Conservation (phyloP, 2,797 vertebrate genomes). For the Carduelis carduelis region DNA sequence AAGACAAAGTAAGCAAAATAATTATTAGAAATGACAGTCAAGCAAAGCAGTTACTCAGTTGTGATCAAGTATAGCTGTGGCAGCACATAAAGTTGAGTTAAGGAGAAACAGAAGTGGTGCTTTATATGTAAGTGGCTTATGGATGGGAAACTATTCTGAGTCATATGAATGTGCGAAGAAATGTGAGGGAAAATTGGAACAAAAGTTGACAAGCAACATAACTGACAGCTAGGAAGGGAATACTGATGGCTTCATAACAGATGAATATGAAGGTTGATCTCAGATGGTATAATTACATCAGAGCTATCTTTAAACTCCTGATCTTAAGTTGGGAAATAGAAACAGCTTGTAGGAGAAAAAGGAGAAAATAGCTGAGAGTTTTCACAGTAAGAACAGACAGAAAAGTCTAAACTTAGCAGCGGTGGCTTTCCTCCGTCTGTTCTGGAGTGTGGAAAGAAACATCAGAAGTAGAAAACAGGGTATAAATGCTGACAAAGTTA, state of each 20-base stretch:
- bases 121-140: not conserved
- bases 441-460: not conserved
- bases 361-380: slow-evolving; percentile 26
- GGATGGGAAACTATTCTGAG: not conserved
- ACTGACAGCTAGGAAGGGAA: not conserved
- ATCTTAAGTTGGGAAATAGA: slow-evolving; percentile 10
- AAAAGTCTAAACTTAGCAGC: not conserved
- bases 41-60: not conserved
- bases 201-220: not conserved
- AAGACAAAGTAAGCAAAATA: not conserved
- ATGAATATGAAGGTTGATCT: not conserved
- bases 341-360: slow-evolving; percentile 21
- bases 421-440: not conserved
- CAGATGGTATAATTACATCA: not conserved
- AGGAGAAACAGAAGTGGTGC: not conserved
- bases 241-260: not conserved
- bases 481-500: not conserved
- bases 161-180: not conserved
- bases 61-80: not conserved
- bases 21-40: not conserved
- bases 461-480: not conserved
- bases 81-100: not conserved
- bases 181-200: not conserved
- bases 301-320: slow-evolving; percentile 22
- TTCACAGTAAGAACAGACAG: slow-evolving; percentile 10